These are phyloP conservation scores for Trissolcus brochymenae DNA, from an alignment of 2,888 invertebrate species.

Conservation along the genomic window DNA sequence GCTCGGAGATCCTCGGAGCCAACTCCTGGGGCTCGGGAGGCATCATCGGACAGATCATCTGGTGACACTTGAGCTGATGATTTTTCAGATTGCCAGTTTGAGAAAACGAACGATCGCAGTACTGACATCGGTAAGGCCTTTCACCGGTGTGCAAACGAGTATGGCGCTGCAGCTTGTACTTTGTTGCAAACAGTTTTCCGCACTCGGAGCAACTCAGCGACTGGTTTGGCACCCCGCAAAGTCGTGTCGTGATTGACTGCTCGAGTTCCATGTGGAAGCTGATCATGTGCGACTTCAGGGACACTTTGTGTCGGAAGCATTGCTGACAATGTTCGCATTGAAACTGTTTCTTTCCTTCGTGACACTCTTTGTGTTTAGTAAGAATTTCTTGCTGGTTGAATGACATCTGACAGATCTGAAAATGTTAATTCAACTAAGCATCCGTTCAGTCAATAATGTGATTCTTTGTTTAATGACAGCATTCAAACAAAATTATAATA, in stretches of 20 bases:
- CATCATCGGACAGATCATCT: constrained; percentile 59
- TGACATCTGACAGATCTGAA: constrained; percentile 71
- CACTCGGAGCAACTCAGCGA: constrained; percentile 68
- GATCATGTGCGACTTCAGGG: constrained; percentile 71
- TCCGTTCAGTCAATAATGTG: background rate
- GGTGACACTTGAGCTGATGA: constrained; percentile 70
- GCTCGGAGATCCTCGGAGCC: constrained; percentile 34
- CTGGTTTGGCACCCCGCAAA: constrained; percentile 53
- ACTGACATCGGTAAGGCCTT: constrained; percentile 69
- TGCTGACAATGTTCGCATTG: constrained; percentile 72
- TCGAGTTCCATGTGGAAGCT: constrained; percentile 69
- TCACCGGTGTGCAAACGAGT: constrained; percentile 71
- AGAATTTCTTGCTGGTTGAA: constrained; percentile 73
- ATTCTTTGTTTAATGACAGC: too few species aligned
- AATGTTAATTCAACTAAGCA: background rate
- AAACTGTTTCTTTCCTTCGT: constrained; percentile 70
- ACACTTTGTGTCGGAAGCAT: constrained; percentile 71
- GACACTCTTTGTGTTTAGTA: constrained; percentile 69
- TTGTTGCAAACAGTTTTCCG: constrained; percentile 72
- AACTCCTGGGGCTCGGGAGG: constrained; percentile 54
- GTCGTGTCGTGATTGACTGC: constrained; percentile 44
- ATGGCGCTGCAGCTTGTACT: constrained; percentile 71
- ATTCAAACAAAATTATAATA: too few species aligned
- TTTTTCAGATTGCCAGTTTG: constrained; percentile 72
- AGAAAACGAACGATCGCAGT: constrained; percentile 71